Conservation (phyloP, 2,888 invertebrate genomes). For the Apodemia duryi region DNA sequence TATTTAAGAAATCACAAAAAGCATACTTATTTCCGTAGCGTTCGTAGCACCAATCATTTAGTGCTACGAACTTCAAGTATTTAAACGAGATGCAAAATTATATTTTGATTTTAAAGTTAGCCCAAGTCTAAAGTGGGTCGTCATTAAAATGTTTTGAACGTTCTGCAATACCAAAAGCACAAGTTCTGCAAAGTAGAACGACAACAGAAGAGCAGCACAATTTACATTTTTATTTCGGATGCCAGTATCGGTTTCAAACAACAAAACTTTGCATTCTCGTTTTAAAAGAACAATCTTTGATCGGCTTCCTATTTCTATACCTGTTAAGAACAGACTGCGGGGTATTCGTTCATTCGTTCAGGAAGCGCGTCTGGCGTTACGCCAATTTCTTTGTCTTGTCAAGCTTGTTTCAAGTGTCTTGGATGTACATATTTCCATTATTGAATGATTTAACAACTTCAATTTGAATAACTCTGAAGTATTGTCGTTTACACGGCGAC, state of each 20-base stretch:
- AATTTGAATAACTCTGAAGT: not conserved
- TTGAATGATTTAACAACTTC: slow-evolving; percentile 31
- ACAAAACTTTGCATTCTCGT: slow-evolving; percentile 59
- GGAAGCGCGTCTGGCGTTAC: slow-evolving; percentile 44
- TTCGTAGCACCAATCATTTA: slow-evolving; percentile 3
- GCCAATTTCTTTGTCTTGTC: slow-evolving; percentile 71
- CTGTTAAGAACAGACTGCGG: slow-evolving; percentile 36
- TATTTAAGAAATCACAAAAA: slow-evolving; percentile 8
- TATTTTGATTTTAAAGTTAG: slow-evolving; percentile 24
- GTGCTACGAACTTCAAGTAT: slow-evolving; percentile 16
- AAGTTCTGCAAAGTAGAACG: slow-evolving; percentile 39
- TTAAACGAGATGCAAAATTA: slow-evolving; percentile 22
- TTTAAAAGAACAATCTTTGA: slow-evolving; percentile 67
- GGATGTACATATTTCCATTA: slow-evolving; percentile 60
- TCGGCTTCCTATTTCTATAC: slow-evolving; percentile 53
- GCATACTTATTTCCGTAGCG: not conserved
- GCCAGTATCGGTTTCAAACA: slow-evolving; percentile 53
- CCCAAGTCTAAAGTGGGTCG: slow-evolving; percentile 28
- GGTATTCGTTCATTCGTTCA: slow-evolving; percentile 29
- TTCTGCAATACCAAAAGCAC: slow-evolving; percentile 47
- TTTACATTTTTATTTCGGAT: slow-evolving; percentile 66
- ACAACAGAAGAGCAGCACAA: slow-evolving; percentile 52
- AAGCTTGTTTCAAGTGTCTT: slow-evolving; percentile 54
- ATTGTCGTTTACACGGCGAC: not conserved
- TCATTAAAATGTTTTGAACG: slow-evolving; percentile 33